These are phyloP conservation scores for Astropecten irregularis DNA, from an alignment of 53 echinoderm and acorn worm genomes.

Conservation along the genomic window DNA sequence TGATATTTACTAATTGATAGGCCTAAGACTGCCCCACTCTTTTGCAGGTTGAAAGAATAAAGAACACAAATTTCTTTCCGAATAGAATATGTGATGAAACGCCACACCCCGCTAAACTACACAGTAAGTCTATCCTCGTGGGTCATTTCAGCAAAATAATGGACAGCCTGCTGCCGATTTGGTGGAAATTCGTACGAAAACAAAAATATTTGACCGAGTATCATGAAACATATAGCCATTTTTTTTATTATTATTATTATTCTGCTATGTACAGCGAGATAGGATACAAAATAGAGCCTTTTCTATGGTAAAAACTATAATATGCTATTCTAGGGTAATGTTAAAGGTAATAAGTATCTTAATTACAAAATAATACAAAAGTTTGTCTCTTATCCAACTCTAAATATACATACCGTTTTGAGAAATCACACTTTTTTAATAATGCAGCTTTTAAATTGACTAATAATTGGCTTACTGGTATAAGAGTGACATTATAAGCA, in stretches of 20 bases:
- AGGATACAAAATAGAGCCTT: constrained; percentile 32
- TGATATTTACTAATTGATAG: too few relatives aligned
- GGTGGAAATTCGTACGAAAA: background rate
- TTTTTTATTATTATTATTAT: too few relatives aligned
- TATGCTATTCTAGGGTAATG: constrained; percentile 5
- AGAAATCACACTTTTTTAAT: background rate
- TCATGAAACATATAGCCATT: background rate
- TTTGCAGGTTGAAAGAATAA: too few relatives aligned
- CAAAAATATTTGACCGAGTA: background rate
- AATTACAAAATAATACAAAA: constrained; percentile 36
- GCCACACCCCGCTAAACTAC: too few relatives aligned
- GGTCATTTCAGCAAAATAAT: too few relatives aligned
- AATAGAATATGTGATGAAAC: too few relatives aligned
- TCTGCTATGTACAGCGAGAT: constrained; percentile 40
- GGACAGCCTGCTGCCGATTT: background rate
- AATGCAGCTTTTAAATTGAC: too few relatives aligned
- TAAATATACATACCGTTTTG: background rate
- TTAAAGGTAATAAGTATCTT: background rate
- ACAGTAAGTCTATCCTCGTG: too few relatives aligned
- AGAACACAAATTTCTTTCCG: too few relatives aligned
- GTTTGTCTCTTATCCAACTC: background rate
- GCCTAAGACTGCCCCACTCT: too few relatives aligned
- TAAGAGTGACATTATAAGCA: too few relatives aligned
- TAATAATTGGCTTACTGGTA: too few relatives aligned
- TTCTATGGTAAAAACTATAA: constrained; percentile 2